Evolutionary conservation across 2,797 vertebrate genomes (phyloP).

Genomic region (Intellagama lesueurii): DNA sequence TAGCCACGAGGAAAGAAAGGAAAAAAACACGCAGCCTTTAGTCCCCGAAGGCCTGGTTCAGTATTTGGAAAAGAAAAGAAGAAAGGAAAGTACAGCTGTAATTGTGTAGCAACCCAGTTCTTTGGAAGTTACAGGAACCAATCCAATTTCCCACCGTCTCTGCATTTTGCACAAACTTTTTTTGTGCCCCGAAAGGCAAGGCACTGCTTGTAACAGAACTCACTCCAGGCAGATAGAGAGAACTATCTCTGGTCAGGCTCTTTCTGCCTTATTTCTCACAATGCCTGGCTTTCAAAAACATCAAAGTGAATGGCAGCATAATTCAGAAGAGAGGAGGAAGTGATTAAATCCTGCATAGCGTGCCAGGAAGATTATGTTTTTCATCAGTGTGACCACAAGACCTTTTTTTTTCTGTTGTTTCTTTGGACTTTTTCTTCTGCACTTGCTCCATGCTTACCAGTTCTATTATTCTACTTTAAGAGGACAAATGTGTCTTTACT

Average conservation of each 20-base stretch:
- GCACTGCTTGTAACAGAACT: neutral
- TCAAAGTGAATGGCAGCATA: conserved; percentile 5
- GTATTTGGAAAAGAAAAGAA: neutral
- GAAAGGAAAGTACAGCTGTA: neutral
- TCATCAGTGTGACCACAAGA: neutral
- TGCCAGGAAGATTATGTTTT: neutral
- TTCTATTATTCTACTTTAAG: neutral
- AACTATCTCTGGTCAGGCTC: neutral
- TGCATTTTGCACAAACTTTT: conserved; percentile 4
- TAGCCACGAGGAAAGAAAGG: neutral
- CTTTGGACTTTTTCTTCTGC: neutral
- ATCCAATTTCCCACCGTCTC: neutral
- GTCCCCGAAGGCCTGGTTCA: neutral
- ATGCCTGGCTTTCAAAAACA: conserved; percentile 7
- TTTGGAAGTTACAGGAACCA: neutral
- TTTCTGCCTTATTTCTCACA: neutral
- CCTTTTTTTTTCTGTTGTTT: neutral
- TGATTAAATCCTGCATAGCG: neutral
- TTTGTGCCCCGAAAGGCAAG: neutral
- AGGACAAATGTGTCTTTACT: neutral
- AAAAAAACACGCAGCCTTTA: conserved; percentile 10
- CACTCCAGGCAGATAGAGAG: neutral
- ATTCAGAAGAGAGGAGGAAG: neutral
- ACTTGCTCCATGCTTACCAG: neutral
- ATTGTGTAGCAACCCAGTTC: neutral